Evolutionary conservation across 2,113 vertebrate species (phyloP).

Genomic region (Python bivittatus): DNA sequence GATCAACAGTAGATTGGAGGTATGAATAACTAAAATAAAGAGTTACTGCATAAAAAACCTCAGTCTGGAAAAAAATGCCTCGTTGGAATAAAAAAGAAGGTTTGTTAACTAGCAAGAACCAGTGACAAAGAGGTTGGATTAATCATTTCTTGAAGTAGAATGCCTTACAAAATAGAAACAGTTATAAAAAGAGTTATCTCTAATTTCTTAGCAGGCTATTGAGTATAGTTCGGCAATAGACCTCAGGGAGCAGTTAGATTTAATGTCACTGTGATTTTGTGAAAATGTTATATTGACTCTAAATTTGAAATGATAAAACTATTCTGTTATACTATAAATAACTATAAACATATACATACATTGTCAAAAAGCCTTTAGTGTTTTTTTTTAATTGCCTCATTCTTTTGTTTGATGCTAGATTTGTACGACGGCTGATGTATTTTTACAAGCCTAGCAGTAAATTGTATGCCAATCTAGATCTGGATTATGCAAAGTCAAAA

Average conservation of each 20-base stretch:
- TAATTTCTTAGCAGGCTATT: neutral
- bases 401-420: constrained; percentile 73
- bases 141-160: neutral
- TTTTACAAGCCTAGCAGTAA: constrained; percentile 98
- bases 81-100: neutral
- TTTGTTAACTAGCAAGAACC: neutral
- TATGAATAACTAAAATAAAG: neutral
- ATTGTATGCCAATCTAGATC: constrained; percentile 87
- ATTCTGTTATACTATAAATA: neutral
- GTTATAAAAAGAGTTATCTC: no score
- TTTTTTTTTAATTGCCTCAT: constrained; percentile 18
- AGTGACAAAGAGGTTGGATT: neutral
- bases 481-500: constrained; percentile 89
- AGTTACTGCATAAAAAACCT: neutral
- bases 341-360: neutral
- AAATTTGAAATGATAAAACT: neutral
- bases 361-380: neutral
- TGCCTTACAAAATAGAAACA: no score
- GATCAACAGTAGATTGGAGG: neutral
- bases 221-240: neutral
- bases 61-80: neutral
- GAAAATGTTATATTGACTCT: neutral
- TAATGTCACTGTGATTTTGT: neutral
- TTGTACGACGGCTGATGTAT: constrained; percentile 92
- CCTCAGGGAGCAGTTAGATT: neutral